These are phyloP conservation scores for Paramisgurnus dabryanus DNA, from an alignment of 2,113 vertebrate genomes.

Conservation along the genomic window DNA sequence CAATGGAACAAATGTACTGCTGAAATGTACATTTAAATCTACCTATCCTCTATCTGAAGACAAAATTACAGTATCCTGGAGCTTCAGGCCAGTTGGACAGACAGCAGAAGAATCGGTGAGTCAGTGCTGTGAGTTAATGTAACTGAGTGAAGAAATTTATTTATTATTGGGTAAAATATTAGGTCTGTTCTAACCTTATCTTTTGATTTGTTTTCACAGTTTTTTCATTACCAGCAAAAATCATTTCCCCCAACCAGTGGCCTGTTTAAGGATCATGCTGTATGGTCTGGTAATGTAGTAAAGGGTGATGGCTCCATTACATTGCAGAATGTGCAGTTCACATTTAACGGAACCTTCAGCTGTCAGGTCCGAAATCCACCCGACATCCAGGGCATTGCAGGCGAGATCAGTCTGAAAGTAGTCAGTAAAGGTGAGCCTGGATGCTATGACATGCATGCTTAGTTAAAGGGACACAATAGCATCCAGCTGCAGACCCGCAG, in stretches of 20 bases:
- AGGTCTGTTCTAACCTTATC: too few species aligned
- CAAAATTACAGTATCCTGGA: constrained; percentile 79
- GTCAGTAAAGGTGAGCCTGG: constrained; percentile 71
- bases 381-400: constrained; percentile 79
- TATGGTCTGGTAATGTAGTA: constrained; percentile 83
- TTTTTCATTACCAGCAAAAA: constrained; percentile 79
- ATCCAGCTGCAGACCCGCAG: too few species aligned
- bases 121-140: constrained; percentile 1
- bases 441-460: neutral
- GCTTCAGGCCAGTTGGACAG: constrained; percentile 76
- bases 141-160: neutral
- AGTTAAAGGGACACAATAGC: too few species aligned
- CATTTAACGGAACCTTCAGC: constrained; percentile 87
- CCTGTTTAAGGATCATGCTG: constrained; percentile 77
- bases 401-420: constrained; percentile 79
- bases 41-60: constrained; percentile 64
- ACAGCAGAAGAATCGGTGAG: constrained; percentile 78
- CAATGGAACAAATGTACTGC: constrained; percentile 82
- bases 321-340: constrained; percentile 77
- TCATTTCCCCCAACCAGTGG: constrained; percentile 66
- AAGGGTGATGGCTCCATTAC: constrained; percentile 80
- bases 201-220: constrained; percentile 61
- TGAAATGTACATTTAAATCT: constrained; percentile 90
- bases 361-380: constrained; percentile 89
- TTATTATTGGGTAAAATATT: neutral